Percentiles rank a stretch among this genome's conserved stretches.
phyloP scores from a whole-genome alignment of 2,888 invertebrate genomes.

The Allacma fusca region DNA sequence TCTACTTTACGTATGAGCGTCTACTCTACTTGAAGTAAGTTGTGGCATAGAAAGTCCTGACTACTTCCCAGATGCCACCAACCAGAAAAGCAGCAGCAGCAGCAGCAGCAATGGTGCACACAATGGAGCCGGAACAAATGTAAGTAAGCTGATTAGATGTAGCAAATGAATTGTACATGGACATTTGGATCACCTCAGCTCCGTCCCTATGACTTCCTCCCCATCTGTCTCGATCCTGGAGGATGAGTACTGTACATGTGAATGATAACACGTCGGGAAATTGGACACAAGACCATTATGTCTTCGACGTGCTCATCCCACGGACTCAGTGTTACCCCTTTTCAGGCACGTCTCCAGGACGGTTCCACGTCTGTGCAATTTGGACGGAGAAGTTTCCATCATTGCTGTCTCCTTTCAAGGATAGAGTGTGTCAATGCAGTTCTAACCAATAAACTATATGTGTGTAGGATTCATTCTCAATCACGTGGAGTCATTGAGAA shows the following conservation, averaged over 20 bases:
- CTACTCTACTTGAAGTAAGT: too few species aligned
- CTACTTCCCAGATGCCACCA: slow-evolving; percentile 1
- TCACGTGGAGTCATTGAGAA: too few species aligned
- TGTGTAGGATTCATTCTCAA: too few species aligned
- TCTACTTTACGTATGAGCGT: too few species aligned
- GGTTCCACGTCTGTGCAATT: too few species aligned
- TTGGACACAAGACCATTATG: slow-evolving; percentile 17
- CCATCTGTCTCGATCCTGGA: not conserved
- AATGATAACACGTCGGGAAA: slow-evolving; percentile 3
- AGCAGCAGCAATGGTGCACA: not conserved
- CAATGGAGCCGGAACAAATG: not conserved
- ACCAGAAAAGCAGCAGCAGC: not conserved
- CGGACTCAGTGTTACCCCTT: not conserved
- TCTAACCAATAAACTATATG: too few species aligned
- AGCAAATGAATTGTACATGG: slow-evolving; percentile 23
- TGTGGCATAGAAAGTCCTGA: not conserved
- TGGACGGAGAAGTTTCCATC: too few species aligned
- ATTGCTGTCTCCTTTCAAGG: too few species aligned
- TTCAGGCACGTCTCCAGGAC: not conserved
- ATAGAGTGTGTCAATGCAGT: too few species aligned
- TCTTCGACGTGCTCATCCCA: slow-evolving; percentile 8
- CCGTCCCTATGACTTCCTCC: not conserved
- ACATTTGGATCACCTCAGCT: slow-evolving; percentile 18
- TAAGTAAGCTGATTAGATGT: slow-evolving; percentile 25
- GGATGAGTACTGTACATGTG: not conserved